Percentiles rank a stretch among this genome's conserved stretches.
Evolutionary conservation across 2,888 invertebrate species (phyloP).

Genomic region (Ptilodon capucinus): DNA sequence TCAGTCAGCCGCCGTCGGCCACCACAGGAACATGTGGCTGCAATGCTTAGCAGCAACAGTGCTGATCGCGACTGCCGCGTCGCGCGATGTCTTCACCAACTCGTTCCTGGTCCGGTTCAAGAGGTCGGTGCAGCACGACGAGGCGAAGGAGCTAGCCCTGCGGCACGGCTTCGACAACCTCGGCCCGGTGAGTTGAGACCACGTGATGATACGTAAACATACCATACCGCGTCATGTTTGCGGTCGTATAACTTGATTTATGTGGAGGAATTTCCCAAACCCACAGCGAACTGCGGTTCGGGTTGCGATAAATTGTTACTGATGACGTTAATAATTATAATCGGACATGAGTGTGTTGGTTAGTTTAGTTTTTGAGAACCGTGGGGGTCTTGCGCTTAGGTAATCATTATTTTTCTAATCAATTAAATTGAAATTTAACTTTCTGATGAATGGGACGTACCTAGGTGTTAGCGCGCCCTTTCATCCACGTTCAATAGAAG

Average conservation of each 20-base stretch:
- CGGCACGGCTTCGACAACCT: slow-evolving; percentile 97
- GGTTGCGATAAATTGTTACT: slow-evolving; percentile 24
- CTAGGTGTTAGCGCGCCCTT: neutral
- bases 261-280: slow-evolving; percentile 16
- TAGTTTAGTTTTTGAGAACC: neutral
- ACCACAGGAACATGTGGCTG: slow-evolving; percentile 72
- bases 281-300: slow-evolving; percentile 18
- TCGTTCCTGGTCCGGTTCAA: slow-evolving; percentile 96
- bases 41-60: slow-evolving; percentile 71
- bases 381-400: neutral
- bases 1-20: slow-evolving; percentile 76
- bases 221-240: slow-evolving; percentile 40
- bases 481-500: neutral
- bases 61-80: slow-evolving; percentile 66
- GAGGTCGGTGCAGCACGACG: slow-evolving; percentile 87
- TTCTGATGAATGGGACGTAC: neutral
- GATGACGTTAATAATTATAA: slow-evolving; percentile 1
- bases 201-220: slow-evolving; percentile 78
- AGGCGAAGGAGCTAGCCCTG: slow-evolving; percentile 91
- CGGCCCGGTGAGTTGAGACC: slow-evolving; percentile 91
- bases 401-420: neutral
- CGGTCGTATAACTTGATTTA: slow-evolving; percentile 34
- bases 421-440: neutral
- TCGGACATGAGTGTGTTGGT: slow-evolving; percentile 1
- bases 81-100: slow-evolving; percentile 94